Evolutionary conservation across 2,888 invertebrate genomes (phyloP), one percentile per base, ranked within the genome.

Genomic region (Pocota personata): DNA sequence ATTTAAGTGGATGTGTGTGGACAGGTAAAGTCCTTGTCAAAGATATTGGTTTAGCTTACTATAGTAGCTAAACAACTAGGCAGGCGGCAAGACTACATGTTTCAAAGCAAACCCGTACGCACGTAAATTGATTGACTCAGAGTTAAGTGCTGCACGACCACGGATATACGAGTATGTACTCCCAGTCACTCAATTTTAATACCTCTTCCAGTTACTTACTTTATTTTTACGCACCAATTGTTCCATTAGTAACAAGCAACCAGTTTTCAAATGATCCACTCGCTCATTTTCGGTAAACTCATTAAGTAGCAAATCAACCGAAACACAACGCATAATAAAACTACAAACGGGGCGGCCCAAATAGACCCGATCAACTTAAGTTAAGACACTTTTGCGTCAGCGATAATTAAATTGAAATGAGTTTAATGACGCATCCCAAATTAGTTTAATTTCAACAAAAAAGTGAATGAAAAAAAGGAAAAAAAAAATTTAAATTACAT

Each of bases 341-440:
- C 55, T 32, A 48, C 16, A 48, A 19, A 43, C 43, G 43, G 10
- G 7, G 19, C 1, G 52, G 16, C n/a, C 24, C n/a, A 40, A 60
- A 27, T 12, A 27, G 19, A 57, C 10, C 2, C 32, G 24, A 66
- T 57, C 50, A 40, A 64, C 30, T 40, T 12, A 58, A 58, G 64
- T 80, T 73, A 73, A 76, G 62, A 78, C 67, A 73, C 82, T 71
- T 71, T 76, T 50, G 37, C 73, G 46, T 62, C 40, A 43, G 79
- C 57, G 62, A 67, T 83, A 83, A 83, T 83, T 83, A 83, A 83
- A 79, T 79, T 58, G 79, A 83, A 83, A 83, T 79, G 79, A 79
- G 83, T 83, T 83, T 83, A 83, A 83, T 83, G 79, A 78, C 83
- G 83, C 83, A 55, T 78, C 78, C 32, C 78, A 83, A 83, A 83